Conservation (phyloP, 2,797 vertebrate genomes). For the Mastacembelus armatus region DNA sequence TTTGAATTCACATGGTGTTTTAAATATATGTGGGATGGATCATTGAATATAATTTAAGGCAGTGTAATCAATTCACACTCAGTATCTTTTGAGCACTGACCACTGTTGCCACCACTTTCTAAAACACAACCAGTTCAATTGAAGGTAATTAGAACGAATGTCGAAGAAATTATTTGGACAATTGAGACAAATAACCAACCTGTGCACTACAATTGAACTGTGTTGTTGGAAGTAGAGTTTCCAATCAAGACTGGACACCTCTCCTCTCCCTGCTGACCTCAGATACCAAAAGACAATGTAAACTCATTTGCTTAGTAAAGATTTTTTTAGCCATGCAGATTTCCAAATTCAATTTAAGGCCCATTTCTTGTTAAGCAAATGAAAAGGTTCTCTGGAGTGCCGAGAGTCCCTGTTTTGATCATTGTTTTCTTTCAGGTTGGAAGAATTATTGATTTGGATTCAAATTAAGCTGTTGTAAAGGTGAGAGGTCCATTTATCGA, state of each 20-base stretch:
- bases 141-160: slow-evolving; percentile 89
- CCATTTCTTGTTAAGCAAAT: slow-evolving; percentile 66
- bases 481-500: slow-evolving; percentile 70
- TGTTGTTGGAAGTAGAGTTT: slow-evolving; percentile 74
- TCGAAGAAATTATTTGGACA: slow-evolving; percentile 78
- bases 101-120: slow-evolving; percentile 76
- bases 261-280: slow-evolving; percentile 79
- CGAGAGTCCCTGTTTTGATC: slow-evolving; percentile 67
- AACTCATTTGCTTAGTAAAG: slow-evolving; percentile 73
- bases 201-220: slow-evolving; percentile 80
- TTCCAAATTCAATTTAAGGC: slow-evolving; percentile 80
- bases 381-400: slow-evolving; percentile 68
- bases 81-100: slow-evolving; percentile 78
- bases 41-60: slow-evolving; percentile 78
- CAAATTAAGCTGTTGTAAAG: slow-evolving; percentile 72
- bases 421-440: slow-evolving; percentile 75
- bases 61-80: slow-evolving; percentile 80
- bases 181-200: slow-evolving; percentile 86
- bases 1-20: slow-evolving; percentile 63
- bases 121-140: slow-evolving; percentile 79
- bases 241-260: slow-evolving; percentile 77
- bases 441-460: slow-evolving; percentile 78
- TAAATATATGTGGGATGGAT: slow-evolving; percentile 55
- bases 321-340: slow-evolving; percentile 67
- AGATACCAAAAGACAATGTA: slow-evolving; percentile 74